Evolutionary conservation across 2,113 vertebrate species (phyloP).

Genomic region (Euleptes europaea): DNA sequence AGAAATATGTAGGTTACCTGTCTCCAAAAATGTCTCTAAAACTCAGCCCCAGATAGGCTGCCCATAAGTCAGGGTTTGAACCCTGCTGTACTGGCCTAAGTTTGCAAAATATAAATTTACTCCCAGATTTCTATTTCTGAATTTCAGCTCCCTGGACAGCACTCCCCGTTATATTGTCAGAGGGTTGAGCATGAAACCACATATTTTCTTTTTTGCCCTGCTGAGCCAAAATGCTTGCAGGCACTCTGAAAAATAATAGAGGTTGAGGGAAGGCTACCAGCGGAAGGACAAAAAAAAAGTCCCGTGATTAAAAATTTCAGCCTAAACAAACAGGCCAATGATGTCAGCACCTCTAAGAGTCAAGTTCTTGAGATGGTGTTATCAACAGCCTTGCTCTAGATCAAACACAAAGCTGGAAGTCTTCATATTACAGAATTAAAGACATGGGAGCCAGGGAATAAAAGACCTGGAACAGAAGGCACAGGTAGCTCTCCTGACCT

Average conservation of each 20-base stretch:
- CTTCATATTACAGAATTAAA: conserved; percentile 33
- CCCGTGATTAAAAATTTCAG: conserved; percentile 63
- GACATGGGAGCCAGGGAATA: conserved; percentile 41
- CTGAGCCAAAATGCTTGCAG: conserved; percentile 31
- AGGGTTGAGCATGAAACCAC: not conserved
- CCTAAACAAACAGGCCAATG: conserved; percentile 69
- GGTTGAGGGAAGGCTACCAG: conserved; percentile 24
- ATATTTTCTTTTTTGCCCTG: not conserved
- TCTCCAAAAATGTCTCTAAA: not conserved
- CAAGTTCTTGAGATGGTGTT: conserved; percentile 51
- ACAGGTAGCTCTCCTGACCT: conserved; percentile 24
- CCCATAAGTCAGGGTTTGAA: not conserved
- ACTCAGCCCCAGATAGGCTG: not conserved
- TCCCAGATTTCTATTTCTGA: not conserved
- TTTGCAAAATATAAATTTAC: not conserved
- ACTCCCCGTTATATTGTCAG: not conserved
- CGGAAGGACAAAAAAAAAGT: conserved; percentile 40
- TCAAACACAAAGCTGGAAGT: conserved; percentile 49
- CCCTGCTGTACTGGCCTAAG: not conserved
- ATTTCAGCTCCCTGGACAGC: not conserved
- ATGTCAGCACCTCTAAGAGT: conserved; percentile 66
- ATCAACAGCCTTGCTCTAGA: conserved; percentile 49
- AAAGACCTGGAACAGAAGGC: not conserved
- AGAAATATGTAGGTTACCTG: not conserved
- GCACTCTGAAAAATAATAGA: conserved; percentile 40